Conservation (phyloP, 2,113 vertebrate genomes). For the Varanus komodoensis region DNA sequence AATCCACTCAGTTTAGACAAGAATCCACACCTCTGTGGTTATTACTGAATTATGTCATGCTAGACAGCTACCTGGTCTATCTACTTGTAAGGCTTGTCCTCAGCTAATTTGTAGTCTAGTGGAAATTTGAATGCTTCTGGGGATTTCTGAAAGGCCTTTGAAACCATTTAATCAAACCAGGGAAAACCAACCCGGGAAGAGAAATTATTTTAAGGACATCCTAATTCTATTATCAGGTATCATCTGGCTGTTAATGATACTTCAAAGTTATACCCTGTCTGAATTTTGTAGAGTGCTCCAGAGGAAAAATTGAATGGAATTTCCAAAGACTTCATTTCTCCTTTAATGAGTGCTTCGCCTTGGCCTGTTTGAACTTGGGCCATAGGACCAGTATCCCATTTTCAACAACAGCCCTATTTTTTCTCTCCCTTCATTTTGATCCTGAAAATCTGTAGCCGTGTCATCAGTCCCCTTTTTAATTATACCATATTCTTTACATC, state of each 20-base stretch:
- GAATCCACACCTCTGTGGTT: no score
- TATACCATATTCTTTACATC: conserved; percentile 98
- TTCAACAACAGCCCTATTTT: conserved; percentile 47
- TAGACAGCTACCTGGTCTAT: background rate
- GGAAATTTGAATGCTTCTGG: conserved; percentile 45
- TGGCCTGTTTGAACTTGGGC: conserved; percentile 61
- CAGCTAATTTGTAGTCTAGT: conserved; percentile 29
- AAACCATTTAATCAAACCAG: conserved; percentile 59
- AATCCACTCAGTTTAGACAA: background rate
- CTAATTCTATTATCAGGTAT: conserved; percentile 70
- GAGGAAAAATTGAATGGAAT: conserved; percentile 56
- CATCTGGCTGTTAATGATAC: conserved; percentile 75
- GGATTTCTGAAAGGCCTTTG: conserved; percentile 57
- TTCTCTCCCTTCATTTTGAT: conserved; percentile 73
- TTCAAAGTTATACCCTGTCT: conserved; percentile 74
- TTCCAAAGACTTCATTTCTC: conserved; percentile 47
- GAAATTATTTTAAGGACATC: conserved; percentile 67
- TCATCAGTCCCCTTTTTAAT: conserved; percentile 90
- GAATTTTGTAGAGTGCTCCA: conserved; percentile 62
- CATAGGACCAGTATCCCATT: conserved; percentile 71
- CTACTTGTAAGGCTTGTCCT: background rate
- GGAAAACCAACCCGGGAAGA: conserved; percentile 27
- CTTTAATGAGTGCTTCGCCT: conserved; percentile 70
- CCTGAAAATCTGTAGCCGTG: conserved; percentile 82
- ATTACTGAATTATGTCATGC: background rate